Percentiles rank a stretch among this genome's conserved stretches.
These are phyloP conservation scores for Spondyliosoma cantharus DNA, from an alignment of 2,797 vertebrate genomes.

Conservation along the genomic window DNA sequence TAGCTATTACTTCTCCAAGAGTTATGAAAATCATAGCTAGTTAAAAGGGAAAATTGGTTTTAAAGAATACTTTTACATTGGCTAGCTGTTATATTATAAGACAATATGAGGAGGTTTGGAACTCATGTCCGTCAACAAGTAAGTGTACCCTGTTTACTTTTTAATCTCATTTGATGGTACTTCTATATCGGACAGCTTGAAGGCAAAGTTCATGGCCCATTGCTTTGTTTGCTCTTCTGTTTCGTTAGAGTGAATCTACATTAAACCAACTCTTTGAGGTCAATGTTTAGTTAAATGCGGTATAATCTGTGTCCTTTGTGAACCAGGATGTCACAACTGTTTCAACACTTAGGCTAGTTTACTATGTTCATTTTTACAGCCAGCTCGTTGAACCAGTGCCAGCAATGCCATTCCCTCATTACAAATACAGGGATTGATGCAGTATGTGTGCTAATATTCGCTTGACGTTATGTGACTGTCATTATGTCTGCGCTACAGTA, in stretches of 20 bases:
- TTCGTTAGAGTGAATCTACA: neutral
- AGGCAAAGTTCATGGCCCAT: neutral
- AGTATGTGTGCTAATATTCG: too few species aligned
- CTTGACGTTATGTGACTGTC: too few species aligned
- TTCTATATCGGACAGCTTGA: too few species aligned
- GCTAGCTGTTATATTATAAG: neutral
- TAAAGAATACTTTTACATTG: neutral
- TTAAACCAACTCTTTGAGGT: neutral
- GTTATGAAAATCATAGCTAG: neutral
- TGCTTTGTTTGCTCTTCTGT: conserved; percentile 40
- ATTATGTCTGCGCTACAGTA: too few species aligned
- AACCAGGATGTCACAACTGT: conserved; percentile 52
- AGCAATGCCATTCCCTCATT: too few species aligned
- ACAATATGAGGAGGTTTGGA: neutral
- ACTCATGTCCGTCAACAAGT: neutral
- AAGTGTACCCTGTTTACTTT: neutral
- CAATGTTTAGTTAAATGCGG: neutral
- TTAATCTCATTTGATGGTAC: too few species aligned
- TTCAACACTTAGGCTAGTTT: conserved; percentile 23
- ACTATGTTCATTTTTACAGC: neutral
- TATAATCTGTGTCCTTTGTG: neutral
- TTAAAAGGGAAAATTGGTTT: neutral
- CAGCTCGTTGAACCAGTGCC: too few species aligned
- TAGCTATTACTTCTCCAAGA: neutral
- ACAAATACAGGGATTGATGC: too few species aligned